These are phyloP conservation scores for Torymus auratus DNA, from an alignment of 2,888 invertebrate species.

Conservation along the genomic window DNA sequence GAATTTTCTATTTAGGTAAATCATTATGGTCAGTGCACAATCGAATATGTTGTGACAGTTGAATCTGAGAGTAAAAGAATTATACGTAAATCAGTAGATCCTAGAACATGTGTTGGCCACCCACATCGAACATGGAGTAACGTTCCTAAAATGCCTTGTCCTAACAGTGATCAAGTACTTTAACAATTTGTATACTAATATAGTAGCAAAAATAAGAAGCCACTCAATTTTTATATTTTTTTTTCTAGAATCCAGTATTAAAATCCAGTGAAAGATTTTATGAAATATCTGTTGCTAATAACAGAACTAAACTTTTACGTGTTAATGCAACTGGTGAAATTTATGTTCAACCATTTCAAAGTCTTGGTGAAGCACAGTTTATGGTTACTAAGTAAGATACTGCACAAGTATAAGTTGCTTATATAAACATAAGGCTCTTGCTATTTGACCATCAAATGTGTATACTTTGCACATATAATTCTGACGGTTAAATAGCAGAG, in stretches of 20 bases:
- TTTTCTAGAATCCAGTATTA: slow-evolving; percentile 73
- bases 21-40: slow-evolving; percentile 74
- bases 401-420: not conserved
- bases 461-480: slow-evolving; percentile 9
- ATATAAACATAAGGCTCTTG: not conserved
- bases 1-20: slow-evolving; percentile 66
- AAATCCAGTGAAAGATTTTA: slow-evolving; percentile 76
- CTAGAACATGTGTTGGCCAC: slow-evolving; percentile 72
- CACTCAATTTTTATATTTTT: slow-evolving; percentile 14
- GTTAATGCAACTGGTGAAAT: slow-evolving; percentile 74
- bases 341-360: slow-evolving; percentile 76
- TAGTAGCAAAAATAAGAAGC: slow-evolving; percentile 11
- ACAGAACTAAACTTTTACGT: slow-evolving; percentile 67
- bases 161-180: slow-evolving; percentile 73
- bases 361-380: slow-evolving; percentile 76
- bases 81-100: slow-evolving; percentile 75
- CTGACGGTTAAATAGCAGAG: not conserved
- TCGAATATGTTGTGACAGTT: slow-evolving; percentile 73
- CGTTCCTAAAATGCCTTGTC: slow-evolving; percentile 73
- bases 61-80: slow-evolving; percentile 66
- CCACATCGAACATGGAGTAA: slow-evolving; percentile 73
- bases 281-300: slow-evolving; percentile 64
- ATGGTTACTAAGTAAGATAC: slow-evolving; percentile 68
- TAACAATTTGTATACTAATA: slow-evolving; percentile 10
- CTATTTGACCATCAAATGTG: too few species aligned